Conservation (phyloP, 2,797 vertebrate genomes). For the Tapirus indicus region DNA sequence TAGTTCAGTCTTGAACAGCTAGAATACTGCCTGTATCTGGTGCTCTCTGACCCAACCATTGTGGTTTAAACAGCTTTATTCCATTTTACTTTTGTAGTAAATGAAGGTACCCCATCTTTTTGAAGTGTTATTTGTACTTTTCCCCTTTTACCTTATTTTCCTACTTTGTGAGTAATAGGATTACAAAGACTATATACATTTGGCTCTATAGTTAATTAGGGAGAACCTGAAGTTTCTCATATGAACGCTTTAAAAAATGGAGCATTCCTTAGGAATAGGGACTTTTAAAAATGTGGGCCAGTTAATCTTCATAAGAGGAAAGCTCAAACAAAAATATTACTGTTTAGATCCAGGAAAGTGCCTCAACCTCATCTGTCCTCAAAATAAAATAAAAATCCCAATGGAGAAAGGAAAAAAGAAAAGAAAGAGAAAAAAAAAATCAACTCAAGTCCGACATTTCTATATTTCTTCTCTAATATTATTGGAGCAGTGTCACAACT, state of each 20-base stretch:
- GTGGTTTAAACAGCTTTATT: constrained; percentile 41
- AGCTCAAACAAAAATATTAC: constrained; percentile 45
- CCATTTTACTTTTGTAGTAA: constrained; percentile 33
- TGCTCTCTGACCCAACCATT: background rate
- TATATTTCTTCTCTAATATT: constrained; percentile 18
- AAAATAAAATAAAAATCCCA: constrained; percentile 30
- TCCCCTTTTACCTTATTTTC: background rate
- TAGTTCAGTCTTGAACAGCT: background rate
- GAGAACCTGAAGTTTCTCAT: constrained; percentile 19
- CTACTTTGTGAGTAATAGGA: background rate
- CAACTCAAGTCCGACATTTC: background rate
- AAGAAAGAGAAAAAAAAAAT: background rate
- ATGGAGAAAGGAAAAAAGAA: background rate
- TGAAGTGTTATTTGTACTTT: background rate
- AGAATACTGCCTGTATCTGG: background rate
- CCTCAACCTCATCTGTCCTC: constrained; percentile 1
- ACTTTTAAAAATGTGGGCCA: constrained; percentile 44
- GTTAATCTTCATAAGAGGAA: constrained; percentile 43
- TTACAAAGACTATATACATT: background rate
- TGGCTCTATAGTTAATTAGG: constrained; percentile 42
- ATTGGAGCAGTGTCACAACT: constrained; percentile 8
- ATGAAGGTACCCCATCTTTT: background rate
- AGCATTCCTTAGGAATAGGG: background rate
- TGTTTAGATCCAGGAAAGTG: constrained; percentile 33
- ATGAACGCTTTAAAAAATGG: constrained; percentile 40